These are phyloP conservation scores for Pinctada fucata DNA, from an alignment of 2,888 invertebrate genomes.

Conservation along the genomic window DNA sequence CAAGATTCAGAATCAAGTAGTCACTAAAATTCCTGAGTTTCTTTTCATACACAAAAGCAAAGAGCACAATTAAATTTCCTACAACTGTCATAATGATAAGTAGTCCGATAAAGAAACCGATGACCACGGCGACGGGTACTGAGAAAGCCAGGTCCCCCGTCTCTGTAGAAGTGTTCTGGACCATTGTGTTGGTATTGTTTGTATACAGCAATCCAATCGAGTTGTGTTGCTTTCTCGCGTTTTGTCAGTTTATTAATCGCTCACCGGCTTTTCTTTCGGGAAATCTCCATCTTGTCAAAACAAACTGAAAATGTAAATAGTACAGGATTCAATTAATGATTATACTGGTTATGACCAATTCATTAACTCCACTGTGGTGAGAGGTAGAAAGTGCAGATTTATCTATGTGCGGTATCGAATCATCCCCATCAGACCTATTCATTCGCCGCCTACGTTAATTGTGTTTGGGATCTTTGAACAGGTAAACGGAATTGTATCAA, in stretches of 20 bases:
- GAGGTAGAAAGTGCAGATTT: too few species aligned
- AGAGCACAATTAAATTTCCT: conserved; percentile 55
- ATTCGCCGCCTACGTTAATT: too few species aligned
- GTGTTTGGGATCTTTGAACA: too few species aligned
- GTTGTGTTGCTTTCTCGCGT: too few species aligned
- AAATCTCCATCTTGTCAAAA: not conserved
- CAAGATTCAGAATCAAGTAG: conserved; percentile 60
- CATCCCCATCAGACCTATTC: too few species aligned
- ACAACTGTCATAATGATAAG: conserved; percentile 46
- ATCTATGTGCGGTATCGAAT: too few species aligned
- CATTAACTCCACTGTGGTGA: not conserved
- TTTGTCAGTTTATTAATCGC: too few species aligned
- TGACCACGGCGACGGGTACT: conserved; percentile 21
- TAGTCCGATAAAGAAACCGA: conserved; percentile 38
- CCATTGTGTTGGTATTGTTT: not conserved
- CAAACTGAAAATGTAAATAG: not conserved
- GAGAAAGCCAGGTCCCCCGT: conserved; percentile 4
- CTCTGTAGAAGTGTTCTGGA: not conserved
- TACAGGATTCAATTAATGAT: not conserved
- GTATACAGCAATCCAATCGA: too few species aligned
- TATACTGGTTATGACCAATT: not conserved
- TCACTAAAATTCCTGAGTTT: conserved; percentile 58
- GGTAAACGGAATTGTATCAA: too few species aligned
- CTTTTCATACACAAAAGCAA: conserved; percentile 52
- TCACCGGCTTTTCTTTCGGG: not conserved